These are phyloP conservation scores for Oreotrochilus melanogaster DNA, from an alignment of 2,113 vertebrate genomes.

Conservation along the genomic window DNA sequence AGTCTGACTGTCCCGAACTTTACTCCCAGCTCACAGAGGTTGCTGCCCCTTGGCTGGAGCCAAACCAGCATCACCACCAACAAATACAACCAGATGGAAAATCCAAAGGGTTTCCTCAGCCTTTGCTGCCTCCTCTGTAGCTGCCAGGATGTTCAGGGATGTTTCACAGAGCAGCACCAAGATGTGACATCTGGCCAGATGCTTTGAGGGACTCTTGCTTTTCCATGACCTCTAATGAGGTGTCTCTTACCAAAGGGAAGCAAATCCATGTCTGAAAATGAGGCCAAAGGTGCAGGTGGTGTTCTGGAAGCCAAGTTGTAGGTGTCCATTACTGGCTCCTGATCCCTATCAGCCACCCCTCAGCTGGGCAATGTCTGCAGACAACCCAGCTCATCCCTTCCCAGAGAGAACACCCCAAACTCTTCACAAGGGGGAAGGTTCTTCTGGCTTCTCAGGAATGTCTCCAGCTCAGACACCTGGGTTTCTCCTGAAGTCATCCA, in stretches of 20 bases:
- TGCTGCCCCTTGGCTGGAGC: not conserved
- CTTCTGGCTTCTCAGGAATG: not conserved
- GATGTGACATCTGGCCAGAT: not conserved
- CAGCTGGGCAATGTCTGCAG: not conserved
- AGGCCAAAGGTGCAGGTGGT: not conserved
- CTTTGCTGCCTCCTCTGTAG: not conserved
- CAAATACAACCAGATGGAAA: not conserved
- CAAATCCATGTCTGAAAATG: not conserved
- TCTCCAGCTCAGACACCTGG: not conserved
- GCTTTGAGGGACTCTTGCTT: not conserved
- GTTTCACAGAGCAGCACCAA: not conserved
- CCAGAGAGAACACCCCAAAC: not conserved
- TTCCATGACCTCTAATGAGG: not conserved
- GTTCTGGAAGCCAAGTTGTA: not conserved
- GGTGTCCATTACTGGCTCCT: slow-evolving; percentile 6
- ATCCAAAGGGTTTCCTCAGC: not conserved
- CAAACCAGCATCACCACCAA: accelerated
- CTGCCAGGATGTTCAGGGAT: not conserved
- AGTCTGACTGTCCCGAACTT: not conserved
- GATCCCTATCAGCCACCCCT: not conserved
- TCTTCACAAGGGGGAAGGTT: not conserved
- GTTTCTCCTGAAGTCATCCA: not conserved
- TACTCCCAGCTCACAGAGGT: not conserved
- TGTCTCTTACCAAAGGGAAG: not conserved
- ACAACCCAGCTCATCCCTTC: not conserved